Percentiles rank a stretch among this genome's conserved stretches.
phyloP scores from a whole-genome alignment of 2,113 vertebrate genomes.

The Antidorcas marsupialis region DNA sequence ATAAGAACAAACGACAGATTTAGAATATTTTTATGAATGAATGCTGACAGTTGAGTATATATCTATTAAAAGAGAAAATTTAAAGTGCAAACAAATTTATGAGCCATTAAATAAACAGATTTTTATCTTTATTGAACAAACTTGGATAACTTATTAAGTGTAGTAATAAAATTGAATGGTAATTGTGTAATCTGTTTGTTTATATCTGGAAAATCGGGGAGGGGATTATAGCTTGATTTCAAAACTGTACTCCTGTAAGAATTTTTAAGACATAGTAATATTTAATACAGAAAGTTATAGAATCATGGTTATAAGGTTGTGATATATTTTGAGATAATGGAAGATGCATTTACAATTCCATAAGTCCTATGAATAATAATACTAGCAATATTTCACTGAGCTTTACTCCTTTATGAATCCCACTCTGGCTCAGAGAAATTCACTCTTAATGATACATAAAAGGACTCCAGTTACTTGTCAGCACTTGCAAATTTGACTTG shows the following conservation, averaged over 20 bases:
- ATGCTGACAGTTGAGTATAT: not conserved
- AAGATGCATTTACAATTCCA: conserved; percentile 26
- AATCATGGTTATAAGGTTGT: conserved; percentile 1
- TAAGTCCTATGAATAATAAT: conserved; percentile 3
- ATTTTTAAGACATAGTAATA: not conserved
- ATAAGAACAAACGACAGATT: not conserved
- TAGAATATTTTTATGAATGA: not conserved
- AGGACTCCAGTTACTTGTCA: not conserved
- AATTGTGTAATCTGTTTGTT: not conserved
- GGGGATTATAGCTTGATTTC: conserved; percentile 22
- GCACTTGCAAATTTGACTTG: not conserved
- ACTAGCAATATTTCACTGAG: conserved; percentile 16
- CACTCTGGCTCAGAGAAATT: not conserved
- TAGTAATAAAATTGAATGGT: not conserved
- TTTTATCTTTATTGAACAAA: not conserved
- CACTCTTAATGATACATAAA: not conserved
- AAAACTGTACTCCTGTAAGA: not conserved
- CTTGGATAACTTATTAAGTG: not conserved
- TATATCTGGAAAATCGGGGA: not conserved
- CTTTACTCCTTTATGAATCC: not conserved
- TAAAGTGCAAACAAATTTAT: not conserved
- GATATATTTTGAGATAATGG: conserved; percentile 6
- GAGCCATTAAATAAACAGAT: conserved; percentile 1
- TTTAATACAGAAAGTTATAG: conserved; percentile 6
- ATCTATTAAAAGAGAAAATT: not conserved